Percentiles rank a stretch among this genome's conserved stretches.
phyloP scores from a whole-genome alignment of 2,797 vertebrate species.

The Poecilia picta region DNA sequence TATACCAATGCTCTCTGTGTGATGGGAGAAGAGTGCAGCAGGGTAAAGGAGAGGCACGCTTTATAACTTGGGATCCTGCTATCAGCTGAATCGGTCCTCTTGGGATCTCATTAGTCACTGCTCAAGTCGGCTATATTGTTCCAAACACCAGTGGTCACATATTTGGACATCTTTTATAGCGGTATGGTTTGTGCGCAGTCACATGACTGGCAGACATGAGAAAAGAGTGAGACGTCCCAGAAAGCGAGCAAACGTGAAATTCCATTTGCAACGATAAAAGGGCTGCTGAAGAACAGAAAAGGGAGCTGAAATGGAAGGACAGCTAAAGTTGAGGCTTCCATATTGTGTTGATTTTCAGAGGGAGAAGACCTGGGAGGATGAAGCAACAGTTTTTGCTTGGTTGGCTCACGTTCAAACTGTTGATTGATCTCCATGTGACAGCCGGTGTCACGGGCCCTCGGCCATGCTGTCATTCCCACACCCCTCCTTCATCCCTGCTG shows the following conservation, averaged over 20 bases:
- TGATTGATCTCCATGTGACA: slow-evolving; percentile 81
- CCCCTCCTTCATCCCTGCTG: slow-evolving; percentile 27
- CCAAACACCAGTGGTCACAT: slow-evolving; percentile 42
- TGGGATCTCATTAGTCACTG: slow-evolving; percentile 72
- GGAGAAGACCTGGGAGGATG: slow-evolving; percentile 24
- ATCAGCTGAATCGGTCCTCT: slow-evolving; percentile 50
- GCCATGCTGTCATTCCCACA: slow-evolving; percentile 64
- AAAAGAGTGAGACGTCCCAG: slow-evolving; percentile 12
- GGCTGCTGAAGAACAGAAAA: slow-evolving; percentile 16
- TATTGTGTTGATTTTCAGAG: slow-evolving; percentile 31
- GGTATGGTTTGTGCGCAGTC: slow-evolving; percentile 12
- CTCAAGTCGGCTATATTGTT: slow-evolving; percentile 45
- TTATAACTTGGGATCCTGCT: slow-evolving; percentile 41
- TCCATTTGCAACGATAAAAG: slow-evolving; percentile 28
- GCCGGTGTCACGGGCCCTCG: slow-evolving; percentile 66
- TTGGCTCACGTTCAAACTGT: slow-evolving; percentile 45
- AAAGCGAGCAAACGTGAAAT: slow-evolving; percentile 23
- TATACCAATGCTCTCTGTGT: slow-evolving; percentile 13
- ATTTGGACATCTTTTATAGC: slow-evolving; percentile 9
- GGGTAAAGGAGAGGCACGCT: slow-evolving; percentile 19
- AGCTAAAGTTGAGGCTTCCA: slow-evolving; percentile 13
- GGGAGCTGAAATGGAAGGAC: slow-evolving; percentile 20
- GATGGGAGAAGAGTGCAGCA: neutral
- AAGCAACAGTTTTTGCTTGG: slow-evolving; percentile 64
- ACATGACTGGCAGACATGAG: slow-evolving; percentile 19